Evolutionary conservation across 2,113 vertebrate genomes (phyloP), one percentile per base, ranked within the genome.

Genomic region (Hippopotamus amphibius): DNA sequence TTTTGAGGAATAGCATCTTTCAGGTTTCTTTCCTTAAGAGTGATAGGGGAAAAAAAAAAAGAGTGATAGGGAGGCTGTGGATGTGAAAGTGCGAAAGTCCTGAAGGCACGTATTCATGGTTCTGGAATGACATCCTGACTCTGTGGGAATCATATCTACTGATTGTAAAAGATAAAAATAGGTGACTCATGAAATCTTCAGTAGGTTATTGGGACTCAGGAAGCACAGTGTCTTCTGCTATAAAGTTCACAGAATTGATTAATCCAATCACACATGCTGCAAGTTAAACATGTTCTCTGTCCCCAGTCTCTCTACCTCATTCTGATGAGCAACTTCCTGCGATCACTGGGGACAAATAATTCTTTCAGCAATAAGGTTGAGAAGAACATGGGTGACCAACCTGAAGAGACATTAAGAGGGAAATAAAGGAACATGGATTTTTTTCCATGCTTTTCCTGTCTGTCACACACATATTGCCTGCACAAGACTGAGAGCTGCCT

Each of bases 201-300:
- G 1, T 89, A 80, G 69, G 80, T 63, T 15, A 6, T 3, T 30
- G 26, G 50, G 21, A 37, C 69, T 61, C 41, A 93, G 91, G 68
- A 90, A 83, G 57, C 41, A 66, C 8, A 90, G n/a, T 1, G 30
- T 57, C 65, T 88, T 89, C 48, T 84, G 48, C 65, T 85, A 17
- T 37, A 41, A 76, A 96, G 89, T 50, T 92, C 95, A 95, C 50
- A 81, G 84, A 90, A 65, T 17, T 48, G 50, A 97, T 96, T 71
- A 50, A 77, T 68, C 68, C 24, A 95, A 30, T 82, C 79, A 26
- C 46, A 83, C 13, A n/a, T 53, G 50, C 43, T 89, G 48, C 1
- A 80, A 22, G 43, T 68, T 79, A 69, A 95, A 46, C 53, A 14
- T 59, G 43, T 22, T 81, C 88, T 93, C 48, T 63, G 46, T 72